Conservation (phyloP, 2,888 invertebrate genomes). For the Cryptocephalus primarius region DNA sequence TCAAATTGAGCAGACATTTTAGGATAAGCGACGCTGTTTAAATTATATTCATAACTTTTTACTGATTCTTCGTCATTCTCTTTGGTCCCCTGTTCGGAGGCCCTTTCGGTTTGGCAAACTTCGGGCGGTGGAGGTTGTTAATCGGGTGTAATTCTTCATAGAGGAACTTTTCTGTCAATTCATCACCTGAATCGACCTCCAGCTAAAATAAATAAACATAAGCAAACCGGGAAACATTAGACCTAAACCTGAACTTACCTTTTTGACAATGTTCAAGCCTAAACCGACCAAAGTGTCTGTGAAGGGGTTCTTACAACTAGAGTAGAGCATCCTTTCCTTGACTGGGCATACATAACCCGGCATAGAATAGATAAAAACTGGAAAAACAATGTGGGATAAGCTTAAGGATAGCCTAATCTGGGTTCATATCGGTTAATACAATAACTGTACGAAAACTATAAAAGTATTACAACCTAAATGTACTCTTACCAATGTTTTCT, state of each 20-base stretch:
- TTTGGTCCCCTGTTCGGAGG: conserved; percentile 89
- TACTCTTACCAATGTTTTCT: conserved; percentile 63
- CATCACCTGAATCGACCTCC: conserved; percentile 83
- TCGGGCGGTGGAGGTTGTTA: conserved; percentile 73
- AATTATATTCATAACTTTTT: background rate
- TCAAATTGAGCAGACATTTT: background rate
- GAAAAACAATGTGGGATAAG: conserved; percentile 21
- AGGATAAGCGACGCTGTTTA: background rate
- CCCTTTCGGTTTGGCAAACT: conserved; percentile 94
- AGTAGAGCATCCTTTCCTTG: conserved; percentile 97
- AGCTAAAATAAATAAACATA: conserved; percentile 46
- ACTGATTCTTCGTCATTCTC: conserved; percentile 65
- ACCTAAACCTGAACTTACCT: conserved; percentile 49
- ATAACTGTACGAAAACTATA: too few species aligned
- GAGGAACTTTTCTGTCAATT: conserved; percentile 81
- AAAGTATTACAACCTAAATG: background rate
- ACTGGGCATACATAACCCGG: conserved; percentile 93
- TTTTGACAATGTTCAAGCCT: conserved; percentile 72
- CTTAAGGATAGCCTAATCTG: too few species aligned
- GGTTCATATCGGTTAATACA: too few species aligned
- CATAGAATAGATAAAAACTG: conserved; percentile 98
- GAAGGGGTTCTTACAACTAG: conserved; percentile 91
- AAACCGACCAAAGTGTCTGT: conserved; percentile 69
- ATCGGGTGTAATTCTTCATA: conserved; percentile 93
- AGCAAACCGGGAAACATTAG: background rate